phyloP scores from a whole-genome alignment of 2,888 invertebrate species.

The Trisateles emortualis region DNA sequence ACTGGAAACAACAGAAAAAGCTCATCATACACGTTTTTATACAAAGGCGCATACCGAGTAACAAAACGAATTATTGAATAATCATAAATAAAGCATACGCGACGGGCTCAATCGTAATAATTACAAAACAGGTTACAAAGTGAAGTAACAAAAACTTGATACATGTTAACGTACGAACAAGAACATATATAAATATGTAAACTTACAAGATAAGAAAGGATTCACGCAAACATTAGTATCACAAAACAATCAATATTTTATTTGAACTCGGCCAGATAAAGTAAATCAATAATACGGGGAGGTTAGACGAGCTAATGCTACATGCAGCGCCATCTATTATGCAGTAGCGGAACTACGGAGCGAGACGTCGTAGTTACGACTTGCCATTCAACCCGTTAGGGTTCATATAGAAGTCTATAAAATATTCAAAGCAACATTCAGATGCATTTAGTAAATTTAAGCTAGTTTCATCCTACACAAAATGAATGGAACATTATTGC shows the following conservation, averaged over 20 bases:
- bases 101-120: background rate
- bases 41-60: background rate
- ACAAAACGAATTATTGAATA: conserved; percentile 2
- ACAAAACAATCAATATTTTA: conserved; percentile 70
- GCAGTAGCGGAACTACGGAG: conserved; percentile 61
- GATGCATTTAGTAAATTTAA: conserved; percentile 45
- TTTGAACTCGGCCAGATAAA: conserved; percentile 61
- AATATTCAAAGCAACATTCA: conserved; percentile 25
- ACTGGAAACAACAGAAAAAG: background rate
- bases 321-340: conserved; percentile 69
- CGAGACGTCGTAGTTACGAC: conserved; percentile 12
- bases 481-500: conserved; percentile 39
- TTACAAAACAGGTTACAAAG: conserved; percentile 1
- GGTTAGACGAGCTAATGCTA: conserved; percentile 20
- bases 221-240: conserved; percentile 62
- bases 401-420: conserved; percentile 20
- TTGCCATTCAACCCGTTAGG: conserved; percentile 9
- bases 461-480: conserved; percentile 46
- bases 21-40: background rate
- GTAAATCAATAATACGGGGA: conserved; percentile 60
- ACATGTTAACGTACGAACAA: conserved; percentile 26
- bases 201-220: conserved; percentile 59
- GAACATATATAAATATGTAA: conserved; percentile 45
- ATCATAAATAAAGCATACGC: background rate
- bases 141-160: background rate